Conservation (phyloP, 2,797 vertebrate species). For the Typhlichthys eigenmanni region DNA sequence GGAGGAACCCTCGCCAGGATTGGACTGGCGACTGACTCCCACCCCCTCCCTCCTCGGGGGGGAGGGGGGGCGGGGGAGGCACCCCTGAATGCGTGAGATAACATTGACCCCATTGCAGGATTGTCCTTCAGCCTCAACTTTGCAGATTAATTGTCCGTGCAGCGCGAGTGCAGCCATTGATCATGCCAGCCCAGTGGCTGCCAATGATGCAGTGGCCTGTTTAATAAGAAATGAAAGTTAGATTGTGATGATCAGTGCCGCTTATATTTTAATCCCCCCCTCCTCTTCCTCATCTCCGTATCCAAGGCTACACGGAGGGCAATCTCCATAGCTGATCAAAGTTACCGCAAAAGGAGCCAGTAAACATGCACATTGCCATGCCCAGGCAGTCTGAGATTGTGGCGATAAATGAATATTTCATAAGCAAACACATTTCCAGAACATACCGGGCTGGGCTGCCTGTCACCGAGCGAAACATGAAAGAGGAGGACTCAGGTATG, state of each 20-base stretch:
- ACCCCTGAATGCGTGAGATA: conserved; percentile 66
- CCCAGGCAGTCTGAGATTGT: conserved; percentile 28
- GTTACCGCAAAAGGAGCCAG: conserved; percentile 39
- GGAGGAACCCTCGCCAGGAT: conserved; percentile 10
- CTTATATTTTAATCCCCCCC: conserved; percentile 25
- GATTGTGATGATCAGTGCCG: conserved; percentile 53
- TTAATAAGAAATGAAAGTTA: conserved; percentile 65
- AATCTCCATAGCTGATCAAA: conserved; percentile 29
- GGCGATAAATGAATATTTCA: conserved; percentile 73
- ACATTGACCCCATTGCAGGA: conserved; percentile 64
- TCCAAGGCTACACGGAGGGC: conserved; percentile 28
- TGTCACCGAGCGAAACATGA: conserved; percentile 68
- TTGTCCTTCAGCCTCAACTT: conserved; percentile 71
- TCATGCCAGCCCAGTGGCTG: conserved; percentile 54
- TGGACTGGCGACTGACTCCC: conserved; percentile 21
- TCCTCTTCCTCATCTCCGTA: conserved; percentile 1
- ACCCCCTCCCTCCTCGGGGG: conserved; percentile 36
- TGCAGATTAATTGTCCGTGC: conserved; percentile 70
- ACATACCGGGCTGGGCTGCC: conserved; percentile 35
- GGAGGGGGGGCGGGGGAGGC: neutral
- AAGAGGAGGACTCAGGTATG: conserved; percentile 53
- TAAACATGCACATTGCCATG: conserved; percentile 51
- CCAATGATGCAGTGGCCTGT: conserved; percentile 53
- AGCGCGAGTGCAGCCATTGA: conserved; percentile 52
- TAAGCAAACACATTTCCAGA: conserved; percentile 66